Evolutionary conservation across 2,888 invertebrate species (phyloP), one percentile per base, ranked within the genome.

Genomic region (Papilio demoleus): DNA sequence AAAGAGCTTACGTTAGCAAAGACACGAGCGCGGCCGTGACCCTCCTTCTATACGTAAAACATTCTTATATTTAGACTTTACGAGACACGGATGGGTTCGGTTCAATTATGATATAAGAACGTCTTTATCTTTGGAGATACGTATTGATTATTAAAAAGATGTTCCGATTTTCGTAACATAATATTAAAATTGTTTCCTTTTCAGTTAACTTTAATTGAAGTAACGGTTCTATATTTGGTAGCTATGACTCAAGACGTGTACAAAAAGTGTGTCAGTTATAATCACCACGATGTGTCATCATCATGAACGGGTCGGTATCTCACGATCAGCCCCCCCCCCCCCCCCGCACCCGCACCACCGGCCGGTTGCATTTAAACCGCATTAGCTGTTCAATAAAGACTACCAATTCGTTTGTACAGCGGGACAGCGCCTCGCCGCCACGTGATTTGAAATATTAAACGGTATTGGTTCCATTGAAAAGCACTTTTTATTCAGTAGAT

Each of bases 361-460:
- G n/a, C 12, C 58, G 58, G 36, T n/a, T 31, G 36, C 45, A 45
- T 58, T 47, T 22, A 59, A 45, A 47, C 47, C 22, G n/a, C 59
- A 47, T 60, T 36, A 47, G 36, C 9, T 22, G 31, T 22, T 6
- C 34, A 22, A 17, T 24, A 66, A 47, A 66, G 24, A 27, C 47
- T 47, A 24, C 8, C 34, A 19, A 56, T 65, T 19, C 31, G n/a
- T 65, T 27, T 22, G 22, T 34, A 2, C 19, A 45, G 17, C 65
- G 27, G n/a, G n/a, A n/a, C 53, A 27, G 22, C 50, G 42, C 31
- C 40, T 42, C 34, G 65, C 22, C 34, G 24, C 24, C 14, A 47
- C 45, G 58, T 59, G 47, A 34, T 59, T 34, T 24, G 59, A 45
- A 66, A 17, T 6, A 63, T 34, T 42, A 63, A 63, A 31, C 22